These are phyloP conservation scores for Cosmorhoe ocellata DNA, from an alignment of 2,888 invertebrate species.

Conservation along the genomic window DNA sequence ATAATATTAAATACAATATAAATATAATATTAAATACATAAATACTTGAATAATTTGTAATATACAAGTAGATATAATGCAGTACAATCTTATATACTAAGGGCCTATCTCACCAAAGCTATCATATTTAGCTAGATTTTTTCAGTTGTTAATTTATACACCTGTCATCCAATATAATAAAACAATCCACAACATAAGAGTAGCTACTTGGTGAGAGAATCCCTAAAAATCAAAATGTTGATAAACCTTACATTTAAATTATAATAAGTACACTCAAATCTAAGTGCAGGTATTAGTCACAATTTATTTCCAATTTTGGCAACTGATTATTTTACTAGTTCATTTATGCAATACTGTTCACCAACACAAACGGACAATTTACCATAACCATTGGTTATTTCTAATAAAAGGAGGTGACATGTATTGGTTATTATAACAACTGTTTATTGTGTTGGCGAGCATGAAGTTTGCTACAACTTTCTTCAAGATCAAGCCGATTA, in stretches of 20 bases:
- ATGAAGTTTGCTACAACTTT: too few relatives aligned
- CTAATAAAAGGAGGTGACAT: too few relatives aligned
- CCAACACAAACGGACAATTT: not conserved
- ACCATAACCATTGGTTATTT: too few relatives aligned
- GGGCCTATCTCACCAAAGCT: constrained; percentile 2
- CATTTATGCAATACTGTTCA: not conserved
- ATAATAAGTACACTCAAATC: constrained; percentile 31
- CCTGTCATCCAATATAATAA: not conserved
- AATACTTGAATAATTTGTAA: constrained; percentile 26
- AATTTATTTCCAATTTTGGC: constrained; percentile 8
- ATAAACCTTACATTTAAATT: constrained; percentile 29
- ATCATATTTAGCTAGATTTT: not conserved
- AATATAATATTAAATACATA: constrained; percentile 15
- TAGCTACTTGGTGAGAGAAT: constrained; percentile 1
- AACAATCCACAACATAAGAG: not conserved
- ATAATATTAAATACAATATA: too few relatives aligned
- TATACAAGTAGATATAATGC: constrained; percentile 37
- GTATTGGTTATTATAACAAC: too few relatives aligned
- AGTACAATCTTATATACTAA: constrained; percentile 42
- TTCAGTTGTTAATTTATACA: not conserved
- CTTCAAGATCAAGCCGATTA: not conserved
- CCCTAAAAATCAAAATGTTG: constrained; percentile 23
- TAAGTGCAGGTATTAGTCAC: constrained; percentile 26
- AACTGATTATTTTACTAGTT: not conserved
- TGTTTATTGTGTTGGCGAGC: too few relatives aligned